Base-by-base conservation (phyloP, 2,797 vertebrate genomes). In the Sebastes jordani region DNA sequence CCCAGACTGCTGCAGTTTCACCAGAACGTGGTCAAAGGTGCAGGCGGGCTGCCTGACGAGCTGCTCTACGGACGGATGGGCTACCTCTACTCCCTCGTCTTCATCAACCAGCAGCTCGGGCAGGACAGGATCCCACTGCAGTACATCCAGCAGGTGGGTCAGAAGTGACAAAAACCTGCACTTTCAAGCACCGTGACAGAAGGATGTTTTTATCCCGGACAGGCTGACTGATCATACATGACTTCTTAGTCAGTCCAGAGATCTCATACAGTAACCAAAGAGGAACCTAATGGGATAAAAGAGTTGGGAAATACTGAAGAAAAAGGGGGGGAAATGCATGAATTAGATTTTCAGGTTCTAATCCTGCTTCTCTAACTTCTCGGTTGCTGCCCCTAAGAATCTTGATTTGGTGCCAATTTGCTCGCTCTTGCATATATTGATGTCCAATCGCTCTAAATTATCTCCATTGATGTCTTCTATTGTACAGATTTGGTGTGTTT, bases 31-130 rank as follows among this genome's bases (percentile, higher is more conserved):
- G 91, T 96, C 78, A 96, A 95, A 76, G 92, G 94, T 5, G 94
- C 96, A 3, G 92, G 95, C 0, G 96, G 90, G 14, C 94, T 97
- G 32, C 97, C 98, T 1, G 96, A 98, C 25, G 98, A 99, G 88
- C 93, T 99, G 83, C 96, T 99, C 0, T 99, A 99, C 0, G 98
- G 98, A 25, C 95, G 97, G 9, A 90, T 97, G 93, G 98, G 98
- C 36, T 99, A 97, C 80, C 94, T 99, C 22, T 98, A 95, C 83
- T 93, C 98, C 18, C 96, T 99, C 76, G 36, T 97, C 54, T 99
- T 97, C 88, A 94, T 99, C 92, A 99, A 99, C 93, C 97, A 97
- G 93, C 96, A 98, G 92, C 96, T 98, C 0, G 96, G 97, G 27
- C 91, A 94, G 11, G 97, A 99, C 76, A 96, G 95, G 92, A 96